phyloP scores from a whole-genome alignment of 2,113 vertebrate species.

The Amphiprion ocellaris region DNA sequence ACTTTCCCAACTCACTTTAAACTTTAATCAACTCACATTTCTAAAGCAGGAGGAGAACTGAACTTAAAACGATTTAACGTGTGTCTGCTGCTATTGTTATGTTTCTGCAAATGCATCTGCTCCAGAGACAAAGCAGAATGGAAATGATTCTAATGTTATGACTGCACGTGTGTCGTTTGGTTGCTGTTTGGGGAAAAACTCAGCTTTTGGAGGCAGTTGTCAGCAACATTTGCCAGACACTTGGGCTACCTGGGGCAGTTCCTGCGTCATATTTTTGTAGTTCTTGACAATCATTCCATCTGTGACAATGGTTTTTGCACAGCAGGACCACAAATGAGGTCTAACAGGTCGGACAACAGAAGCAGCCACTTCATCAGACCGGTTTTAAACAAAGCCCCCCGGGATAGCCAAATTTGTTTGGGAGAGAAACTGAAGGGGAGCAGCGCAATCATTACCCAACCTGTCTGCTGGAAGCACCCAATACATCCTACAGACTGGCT shows the following conservation, averaged over 20 bases:
- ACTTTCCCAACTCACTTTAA: too few species aligned
- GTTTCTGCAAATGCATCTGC: constrained; percentile 16
- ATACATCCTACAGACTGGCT: not conserved
- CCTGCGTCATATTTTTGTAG: too few species aligned
- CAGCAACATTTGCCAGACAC: too few species aligned
- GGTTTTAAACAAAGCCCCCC: not conserved
- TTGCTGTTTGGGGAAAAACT: too few species aligned
- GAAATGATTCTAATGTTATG: not conserved
- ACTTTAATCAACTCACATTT: too few species aligned
- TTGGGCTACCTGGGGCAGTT: too few species aligned
- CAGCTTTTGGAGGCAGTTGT: too few species aligned
- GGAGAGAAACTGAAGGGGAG: not conserved
- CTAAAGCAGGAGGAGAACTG: too few species aligned
- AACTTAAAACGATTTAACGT: too few species aligned
- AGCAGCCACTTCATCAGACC: not conserved
- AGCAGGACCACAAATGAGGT: not conserved
- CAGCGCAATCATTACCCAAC: not conserved
- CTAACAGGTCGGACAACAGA: not conserved
- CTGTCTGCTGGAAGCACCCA: not conserved
- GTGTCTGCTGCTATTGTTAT: not conserved
- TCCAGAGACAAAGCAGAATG: not conserved
- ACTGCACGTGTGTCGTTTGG: not conserved
- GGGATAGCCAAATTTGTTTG: not conserved
- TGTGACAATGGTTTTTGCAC: too few species aligned
- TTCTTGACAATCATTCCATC: too few species aligned